Percentiles rank a stretch among this genome's conserved stretches.
phyloP scores from a whole-genome alignment of 2,113 vertebrate genomes.

The Macroglossus sobrinus region DNA sequence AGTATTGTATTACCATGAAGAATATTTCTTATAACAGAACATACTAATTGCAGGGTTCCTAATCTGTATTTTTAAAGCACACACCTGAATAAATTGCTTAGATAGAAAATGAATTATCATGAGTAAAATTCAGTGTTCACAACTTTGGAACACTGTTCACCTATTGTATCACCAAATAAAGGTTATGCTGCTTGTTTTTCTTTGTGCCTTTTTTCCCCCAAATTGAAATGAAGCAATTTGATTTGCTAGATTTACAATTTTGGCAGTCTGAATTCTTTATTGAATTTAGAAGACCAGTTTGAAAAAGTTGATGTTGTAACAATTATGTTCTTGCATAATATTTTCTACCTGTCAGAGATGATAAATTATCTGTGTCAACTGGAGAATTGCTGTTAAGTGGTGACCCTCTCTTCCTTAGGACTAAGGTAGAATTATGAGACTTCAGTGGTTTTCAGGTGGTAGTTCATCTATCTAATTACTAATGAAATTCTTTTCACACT shows the following conservation, averaged over 20 bases:
- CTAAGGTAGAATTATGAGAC: rapidly evolving
- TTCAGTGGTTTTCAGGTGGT: neutral
- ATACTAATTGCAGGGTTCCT: conserved; percentile 77
- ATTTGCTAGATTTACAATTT: neutral
- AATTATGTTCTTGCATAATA: neutral
- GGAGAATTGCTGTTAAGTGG: neutral
- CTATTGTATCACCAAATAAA: conserved; percentile 92
- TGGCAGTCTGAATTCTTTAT: neutral
- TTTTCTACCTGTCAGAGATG: neutral
- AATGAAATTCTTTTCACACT: neutral
- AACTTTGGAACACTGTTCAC: conserved; percentile 75
- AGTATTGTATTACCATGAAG: conserved; percentile 84
- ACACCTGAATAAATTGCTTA: conserved; percentile 72
- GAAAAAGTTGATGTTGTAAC: conserved; percentile 16
- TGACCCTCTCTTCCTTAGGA: neutral
- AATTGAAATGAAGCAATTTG: conserved; percentile 50
- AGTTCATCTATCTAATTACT: neutral
- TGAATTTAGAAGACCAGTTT: conserved; percentile 22
- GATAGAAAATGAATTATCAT: conserved; percentile 68
- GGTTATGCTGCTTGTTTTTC: conserved; percentile 86
- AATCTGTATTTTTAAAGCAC: conserved; percentile 80
- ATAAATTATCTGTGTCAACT: neutral
- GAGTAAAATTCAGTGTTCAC: conserved; percentile 58
- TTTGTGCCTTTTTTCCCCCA: conserved; percentile 69
- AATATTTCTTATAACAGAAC: conserved; percentile 80